A percentile compares a stretch with the other conserved stretches of the same genome.
Evolutionary conservation across 2,797 vertebrate species (phyloP).

Genomic region (Acrossocheilus wenchowensis): DNA sequence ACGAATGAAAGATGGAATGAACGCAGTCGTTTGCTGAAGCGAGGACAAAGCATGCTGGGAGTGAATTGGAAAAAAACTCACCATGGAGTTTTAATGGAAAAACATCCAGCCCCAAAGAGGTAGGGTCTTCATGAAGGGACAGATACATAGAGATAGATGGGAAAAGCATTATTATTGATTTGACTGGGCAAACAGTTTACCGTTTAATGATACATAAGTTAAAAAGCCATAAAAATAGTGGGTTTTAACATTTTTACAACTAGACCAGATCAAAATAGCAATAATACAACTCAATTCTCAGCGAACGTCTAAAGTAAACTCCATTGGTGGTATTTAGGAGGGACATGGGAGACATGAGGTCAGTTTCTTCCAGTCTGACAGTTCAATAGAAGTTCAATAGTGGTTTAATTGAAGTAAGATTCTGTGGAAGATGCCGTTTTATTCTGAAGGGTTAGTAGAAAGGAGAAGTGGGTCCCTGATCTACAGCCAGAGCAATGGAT

Average conservation of each 20-base stretch:
- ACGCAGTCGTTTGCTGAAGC: slow-evolving; percentile 62
- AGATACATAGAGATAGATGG: slow-evolving; percentile 87
- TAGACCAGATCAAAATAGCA: not conserved
- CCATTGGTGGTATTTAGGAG: slow-evolving; percentile 22
- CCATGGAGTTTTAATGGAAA: slow-evolving; percentile 99
- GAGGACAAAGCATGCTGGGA: slow-evolving; percentile 86
- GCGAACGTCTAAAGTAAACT: slow-evolving; percentile 14
- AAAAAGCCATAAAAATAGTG: not conserved
- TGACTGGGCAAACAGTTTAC: slow-evolving; percentile 74
- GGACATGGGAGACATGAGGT: slow-evolving; percentile 19
- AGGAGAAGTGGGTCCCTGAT: slow-evolving; percentile 77
- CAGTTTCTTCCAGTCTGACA: slow-evolving; percentile 29
- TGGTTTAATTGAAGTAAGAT: slow-evolving; percentile 36
- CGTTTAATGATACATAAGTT: slow-evolving; percentile 36
- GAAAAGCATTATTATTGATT: slow-evolving; percentile 86
- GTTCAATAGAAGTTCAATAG: slow-evolving; percentile 27
- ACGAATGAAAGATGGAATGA: slow-evolving; percentile 68
- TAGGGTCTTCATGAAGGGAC: slow-evolving; percentile 90
- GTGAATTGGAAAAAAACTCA: slow-evolving; percentile 88
- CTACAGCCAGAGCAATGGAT: slow-evolving; percentile 79
- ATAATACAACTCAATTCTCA: not conserved
- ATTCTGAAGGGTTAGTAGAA: slow-evolving; percentile 21
- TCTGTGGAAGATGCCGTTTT: slow-evolving; percentile 19
- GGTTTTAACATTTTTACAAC: not conserved
- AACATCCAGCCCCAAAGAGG: slow-evolving; percentile 99